Base-by-base conservation (phyloP, 1,140 invertebrate genomes). In the Schlechtendalia chinensis region DNA sequence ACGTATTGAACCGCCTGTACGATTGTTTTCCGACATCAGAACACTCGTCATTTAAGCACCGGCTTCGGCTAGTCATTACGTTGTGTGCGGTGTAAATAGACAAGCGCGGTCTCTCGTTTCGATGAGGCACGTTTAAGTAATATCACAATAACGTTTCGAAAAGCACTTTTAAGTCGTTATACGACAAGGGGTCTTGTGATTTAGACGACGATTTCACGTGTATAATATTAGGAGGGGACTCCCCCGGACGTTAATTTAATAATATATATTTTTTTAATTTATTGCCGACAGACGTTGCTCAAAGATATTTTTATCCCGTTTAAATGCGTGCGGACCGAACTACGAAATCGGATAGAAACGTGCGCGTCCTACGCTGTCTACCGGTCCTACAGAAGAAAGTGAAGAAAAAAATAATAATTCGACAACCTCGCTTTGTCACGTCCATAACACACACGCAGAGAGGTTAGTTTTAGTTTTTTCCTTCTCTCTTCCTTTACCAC, bases 211-310 rank as follows among this genome's bases (percentile, higher is more conserved):
- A 29, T 24, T 11, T 16, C n/a, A n/a, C n/a, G 65, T 27, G 22
- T 24, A 24, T 17, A n/a, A 0, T n/a, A n/a, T n/a, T 19, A 16
- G 59, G 16, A 45, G 32, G 32, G 61, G 61, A 63, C 61, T 32
- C 56, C 67, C 47, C 1, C 16, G 17, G 32, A 39, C 69, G 11
- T 72, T 72, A 72, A 54, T 72, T 72, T 54, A 54, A 54, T 72
- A 72, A 72, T 29, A 32, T 32, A 12, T 67, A 11, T 67, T 53
- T 72, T 54, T 29, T 29, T 29, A 72, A 72, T 72, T 72, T 72
- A 72, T 72, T 19, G 6, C 69, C 24, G 69, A 32, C 69, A 32
- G 69, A 8, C 69, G 69, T 17, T 5, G 22, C 65, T n/a, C 17
- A 16, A 6, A 54, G 69, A 54, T 54, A 72, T 72, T 72, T 72